phyloP scores from a whole-genome alignment of 2,113 vertebrate species.

The Pao palembangensis region DNA sequence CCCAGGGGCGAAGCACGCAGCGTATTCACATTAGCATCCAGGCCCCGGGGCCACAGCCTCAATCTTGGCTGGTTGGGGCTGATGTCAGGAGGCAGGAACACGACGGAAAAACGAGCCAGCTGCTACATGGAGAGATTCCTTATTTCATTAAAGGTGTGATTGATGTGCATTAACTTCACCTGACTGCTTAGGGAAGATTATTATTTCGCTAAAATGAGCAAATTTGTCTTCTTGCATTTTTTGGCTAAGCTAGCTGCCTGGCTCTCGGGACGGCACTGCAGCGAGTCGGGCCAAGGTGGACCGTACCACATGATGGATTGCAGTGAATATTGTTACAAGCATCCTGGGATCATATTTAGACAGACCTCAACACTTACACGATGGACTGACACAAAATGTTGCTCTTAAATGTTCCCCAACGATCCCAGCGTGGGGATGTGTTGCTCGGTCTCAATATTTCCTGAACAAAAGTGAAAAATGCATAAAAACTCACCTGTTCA shows the following conservation, averaged over 20 bases:
- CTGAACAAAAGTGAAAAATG: too few species aligned
- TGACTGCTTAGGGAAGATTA: not conserved
- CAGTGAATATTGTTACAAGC: not conserved
- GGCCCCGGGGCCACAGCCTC: slow-evolving; percentile 22
- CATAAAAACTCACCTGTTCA: too few species aligned
- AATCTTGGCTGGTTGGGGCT: slow-evolving; percentile 20
- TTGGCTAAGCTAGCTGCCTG: not conserved
- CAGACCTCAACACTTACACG: not conserved
- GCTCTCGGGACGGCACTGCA: not conserved
- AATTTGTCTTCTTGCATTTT: not conserved
- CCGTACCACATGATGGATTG: not conserved
- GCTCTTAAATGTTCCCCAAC: not conserved
- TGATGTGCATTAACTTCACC: not conserved
- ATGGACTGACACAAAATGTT: not conserved
- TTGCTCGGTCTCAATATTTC: too few species aligned
- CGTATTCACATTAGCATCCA: slow-evolving; percentile 31
- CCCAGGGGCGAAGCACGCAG: slow-evolving; percentile 37
- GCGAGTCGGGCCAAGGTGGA: not conserved
- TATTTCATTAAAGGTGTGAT: not conserved
- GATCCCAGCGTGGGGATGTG: not conserved
- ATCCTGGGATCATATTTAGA: not conserved
- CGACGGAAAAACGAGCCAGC: slow-evolving; percentile 21
- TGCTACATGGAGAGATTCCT: slow-evolving; percentile 5
- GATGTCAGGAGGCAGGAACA: slow-evolving; percentile 33
- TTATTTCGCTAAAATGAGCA: not conserved